phyloP scores from a whole-genome alignment of 2,797 vertebrate genomes.

The Sebastes diaconus region DNA sequence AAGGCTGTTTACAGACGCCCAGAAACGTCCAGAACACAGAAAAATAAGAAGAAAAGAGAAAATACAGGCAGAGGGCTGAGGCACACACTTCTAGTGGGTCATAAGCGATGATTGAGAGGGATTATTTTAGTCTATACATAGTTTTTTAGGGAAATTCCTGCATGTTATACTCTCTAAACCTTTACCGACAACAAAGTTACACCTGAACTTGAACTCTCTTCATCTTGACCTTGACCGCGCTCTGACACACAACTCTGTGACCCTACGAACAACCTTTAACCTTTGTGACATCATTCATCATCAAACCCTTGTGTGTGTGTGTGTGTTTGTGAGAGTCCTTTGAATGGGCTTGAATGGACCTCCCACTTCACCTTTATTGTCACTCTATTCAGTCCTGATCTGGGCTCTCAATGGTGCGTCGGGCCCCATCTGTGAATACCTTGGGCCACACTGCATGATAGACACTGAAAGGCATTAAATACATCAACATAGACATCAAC shows the following conservation, averaged over 20 bases:
- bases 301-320: constrained; percentile 18
- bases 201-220: constrained; percentile 18
- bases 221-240: constrained; percentile 41
- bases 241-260: constrained; percentile 46
- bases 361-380: constrained; percentile 67
- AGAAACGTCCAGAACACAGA: no score
- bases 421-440: constrained; percentile 71
- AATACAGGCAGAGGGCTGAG: no score
- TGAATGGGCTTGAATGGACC: constrained; percentile 62
- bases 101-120: no score
- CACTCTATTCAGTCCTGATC: constrained; percentile 49
- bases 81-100: no score
- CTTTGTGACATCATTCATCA: constrained; percentile 55
- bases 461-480: constrained; percentile 64
- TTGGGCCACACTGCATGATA: constrained; percentile 38
- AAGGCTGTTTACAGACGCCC: no score
- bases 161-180: neutral
- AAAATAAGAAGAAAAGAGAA: no score
- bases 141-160: no score
- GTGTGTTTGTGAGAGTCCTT: constrained; percentile 46
- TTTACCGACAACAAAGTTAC: neutral
- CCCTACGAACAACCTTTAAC: constrained; percentile 52
- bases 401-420: constrained; percentile 33
- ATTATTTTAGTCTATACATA: no score
- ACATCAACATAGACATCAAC: constrained; percentile 59